These are phyloP conservation scores for Notodonta dromedarius DNA, from an alignment of 2,888 invertebrate genomes.

Conservation along the genomic window DNA sequence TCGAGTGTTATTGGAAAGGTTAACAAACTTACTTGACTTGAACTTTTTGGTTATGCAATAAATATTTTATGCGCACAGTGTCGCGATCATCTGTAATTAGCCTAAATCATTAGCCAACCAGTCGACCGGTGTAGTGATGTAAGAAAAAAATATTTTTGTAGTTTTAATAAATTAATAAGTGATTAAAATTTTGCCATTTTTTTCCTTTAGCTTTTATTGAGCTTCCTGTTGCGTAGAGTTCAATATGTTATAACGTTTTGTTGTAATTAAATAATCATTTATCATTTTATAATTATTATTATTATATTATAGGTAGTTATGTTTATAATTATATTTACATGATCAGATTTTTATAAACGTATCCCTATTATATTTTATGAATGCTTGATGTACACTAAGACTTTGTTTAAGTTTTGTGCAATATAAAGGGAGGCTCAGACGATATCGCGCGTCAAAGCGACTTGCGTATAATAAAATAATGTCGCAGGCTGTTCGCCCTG, in stretches of 20 bases:
- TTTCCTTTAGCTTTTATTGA: slow-evolving; percentile 68
- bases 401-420: slow-evolving; percentile 27
- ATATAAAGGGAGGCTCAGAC: slow-evolving; percentile 15
- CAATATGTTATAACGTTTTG: slow-evolving; percentile 41
- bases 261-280: slow-evolving; percentile 37
- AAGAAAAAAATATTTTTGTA: slow-evolving; percentile 68
- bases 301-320: slow-evolving; percentile 6
- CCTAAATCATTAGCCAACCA: slow-evolving; percentile 3
- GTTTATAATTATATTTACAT: slow-evolving; percentile 19
- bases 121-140: slow-evolving; percentile 23
- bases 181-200: slow-evolving; percentile 69
- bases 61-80: neutral
- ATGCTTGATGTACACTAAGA: slow-evolving; percentile 32
- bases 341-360: slow-evolving; percentile 7
- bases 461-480: too few species aligned
- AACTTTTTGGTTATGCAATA: too few species aligned
- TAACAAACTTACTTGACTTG: too few species aligned
- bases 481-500: too few species aligned
- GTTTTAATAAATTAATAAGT: slow-evolving; percentile 60
- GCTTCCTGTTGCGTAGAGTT: slow-evolving; percentile 57
- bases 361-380: slow-evolving; percentile 11
- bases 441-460: too few species aligned
- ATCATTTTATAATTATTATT: slow-evolving; percentile 13
- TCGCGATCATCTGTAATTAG: neutral
- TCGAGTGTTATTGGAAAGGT: too few species aligned